Evolutionary conservation across 2,888 invertebrate species (phyloP), one percentile per base, ranked within the genome.

Genomic region (Drosophila meridiana): DNA sequence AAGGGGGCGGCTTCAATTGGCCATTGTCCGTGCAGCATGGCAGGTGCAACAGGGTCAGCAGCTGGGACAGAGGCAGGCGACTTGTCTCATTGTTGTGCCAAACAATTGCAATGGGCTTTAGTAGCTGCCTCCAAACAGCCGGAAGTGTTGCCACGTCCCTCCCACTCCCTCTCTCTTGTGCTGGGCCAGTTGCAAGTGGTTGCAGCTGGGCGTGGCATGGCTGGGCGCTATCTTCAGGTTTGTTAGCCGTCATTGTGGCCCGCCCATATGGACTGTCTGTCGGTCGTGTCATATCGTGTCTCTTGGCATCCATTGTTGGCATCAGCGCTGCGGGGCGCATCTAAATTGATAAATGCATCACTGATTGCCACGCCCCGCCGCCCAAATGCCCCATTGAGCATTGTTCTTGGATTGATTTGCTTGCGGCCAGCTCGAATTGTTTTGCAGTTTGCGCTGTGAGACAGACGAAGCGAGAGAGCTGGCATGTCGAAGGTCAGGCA

Each of bases 321-420:
- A 53, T 62, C 74, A 83, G 69, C 62, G 85, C 85, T 82, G 72
- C 74, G 72, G 84, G 89, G 87, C 70, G 68, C 70, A 77, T 76
- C 76, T 77, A 84, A 86, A 86, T 86, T 86, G 89, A 89, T 89
- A 86, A 86, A 87, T 86, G 87, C 82, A 78, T 70, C 80, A 70
- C 62, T 58, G 47, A 70, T 38, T 40, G 47, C 57, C 43, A 30
- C 20, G 34, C 47, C 30, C 36, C 26, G 2, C 20, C 7, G 32
- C 45, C 26, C 8, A 36, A 52, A 4, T 8, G 1, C 48, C 30
- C 40, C n/a, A 28, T 76, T 62, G 50, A 61, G 42, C 68, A 69
- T 69, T 77, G 66, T 78, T 50, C 61, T 58, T 63, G 53, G 52
- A 78, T 66, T 79, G 70, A 58, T 61, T 67, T 40, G 69, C 50